Evolutionary conservation across 2,888 invertebrate genomes (phyloP), one percentile per base, ranked within the genome.

Genomic region (Hyposoter dolosus): DNA sequence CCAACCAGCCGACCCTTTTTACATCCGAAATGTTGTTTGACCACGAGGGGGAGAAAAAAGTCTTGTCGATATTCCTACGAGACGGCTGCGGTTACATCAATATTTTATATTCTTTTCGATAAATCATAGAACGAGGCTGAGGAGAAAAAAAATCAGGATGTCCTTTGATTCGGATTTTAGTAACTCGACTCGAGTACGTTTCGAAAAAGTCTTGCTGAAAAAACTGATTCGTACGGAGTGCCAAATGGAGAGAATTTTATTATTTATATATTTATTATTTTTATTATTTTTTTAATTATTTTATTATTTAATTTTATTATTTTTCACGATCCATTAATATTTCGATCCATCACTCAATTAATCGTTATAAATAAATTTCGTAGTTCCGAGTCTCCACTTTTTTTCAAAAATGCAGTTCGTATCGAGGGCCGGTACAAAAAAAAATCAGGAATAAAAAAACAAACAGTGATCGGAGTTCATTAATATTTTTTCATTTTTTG

Each of bases 121-220:
- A 47, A 32, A 71, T 71, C 69, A 45, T 23, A 50, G 71, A 47
- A 3, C 45, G 50, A 17, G 23, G 28, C 32, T 47, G 71, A 71
- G 32, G 17, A 23, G n/a, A 50, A 71, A 68, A 68, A 69, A 47
- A 69, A 66, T 28, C 69, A 45, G 28, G 28, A 28, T 45, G 47
- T 45, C 50, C 45, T 69, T 2, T 45, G 15, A 28, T 32, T n/a
- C 10, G n/a, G 35, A 35, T 65, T n/a, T 35, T 65, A n/a, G 35
- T n/a, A 4, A 9, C 19, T 40, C 40, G 10, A 35, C n/a, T 9
- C 65, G 32, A 47, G 12, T 71, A 35, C 17, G 35, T 65, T 65
- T 65, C n/a, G 65, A 17, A 35, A 65, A 60, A 35, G n/a, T 65
- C 10, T n/a, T 9, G 40, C 28, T 10, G 35, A 9, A 35, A n/a